Evolutionary conservation across 2,113 vertebrate species (phyloP).

Genomic region (Collichthys lucidus): DNA sequence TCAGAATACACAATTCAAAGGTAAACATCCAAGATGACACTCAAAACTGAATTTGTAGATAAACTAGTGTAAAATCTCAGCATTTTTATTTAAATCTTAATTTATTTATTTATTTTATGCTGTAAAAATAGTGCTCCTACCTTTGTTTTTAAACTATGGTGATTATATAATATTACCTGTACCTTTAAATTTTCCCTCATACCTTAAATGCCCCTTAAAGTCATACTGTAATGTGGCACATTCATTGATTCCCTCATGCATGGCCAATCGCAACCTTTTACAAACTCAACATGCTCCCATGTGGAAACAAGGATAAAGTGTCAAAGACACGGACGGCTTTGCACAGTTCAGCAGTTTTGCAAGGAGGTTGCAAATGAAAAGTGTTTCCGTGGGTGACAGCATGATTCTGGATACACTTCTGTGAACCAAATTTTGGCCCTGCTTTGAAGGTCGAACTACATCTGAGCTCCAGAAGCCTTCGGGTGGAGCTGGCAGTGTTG

Average conservation of each 20-base stretch:
- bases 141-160: not conserved
- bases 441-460: constrained; percentile 47
- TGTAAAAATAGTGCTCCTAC: not conserved
- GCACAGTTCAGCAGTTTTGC: constrained; percentile 43
- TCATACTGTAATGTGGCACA: constrained; percentile 9
- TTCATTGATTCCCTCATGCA: not conserved
- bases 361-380: constrained; percentile 6
- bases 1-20: not conserved
- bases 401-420: constrained; percentile 23
- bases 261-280: constrained; percentile 33
- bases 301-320: not conserved
- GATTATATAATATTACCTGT: not conserved
- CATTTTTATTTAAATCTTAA: not conserved
- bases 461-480: constrained; percentile 8
- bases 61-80: not conserved
- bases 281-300: constrained; percentile 1
- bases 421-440: constrained; percentile 10
- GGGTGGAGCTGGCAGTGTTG: constrained; percentile 19
- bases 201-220: not conserved
- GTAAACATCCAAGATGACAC: not conserved
- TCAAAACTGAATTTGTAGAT: not conserved
- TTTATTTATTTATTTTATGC: not conserved
- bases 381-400: constrained; percentile 30
- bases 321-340: not conserved
- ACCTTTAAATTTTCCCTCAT: not conserved